Conservation (phyloP, 1,140 invertebrate species). For the Spodoptera litura region DNA sequence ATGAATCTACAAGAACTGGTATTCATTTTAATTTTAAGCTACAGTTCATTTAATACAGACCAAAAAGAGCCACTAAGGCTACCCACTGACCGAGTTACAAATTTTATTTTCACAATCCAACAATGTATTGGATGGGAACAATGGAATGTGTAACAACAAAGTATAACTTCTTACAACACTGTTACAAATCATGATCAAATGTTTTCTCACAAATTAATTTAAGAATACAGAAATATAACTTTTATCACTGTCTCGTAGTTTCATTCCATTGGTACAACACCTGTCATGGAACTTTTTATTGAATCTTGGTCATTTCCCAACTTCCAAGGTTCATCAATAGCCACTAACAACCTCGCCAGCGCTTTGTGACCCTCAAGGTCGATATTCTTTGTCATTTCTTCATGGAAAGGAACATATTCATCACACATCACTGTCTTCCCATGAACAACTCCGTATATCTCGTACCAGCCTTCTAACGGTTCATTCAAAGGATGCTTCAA, state of each 20-base stretch:
- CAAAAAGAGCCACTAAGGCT: too few species aligned
- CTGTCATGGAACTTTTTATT: constrained; percentile 58
- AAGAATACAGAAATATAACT: too few species aligned
- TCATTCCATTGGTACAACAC: constrained; percentile 68
- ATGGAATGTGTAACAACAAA: too few species aligned
- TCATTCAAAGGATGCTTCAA: constrained; percentile 76
- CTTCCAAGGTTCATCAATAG: constrained; percentile 83
- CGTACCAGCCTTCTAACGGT: constrained; percentile 81
- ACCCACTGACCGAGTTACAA: too few species aligned
- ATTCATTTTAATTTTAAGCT: too few species aligned
- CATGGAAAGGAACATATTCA: constrained; percentile 79
- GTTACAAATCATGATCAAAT: too few species aligned
- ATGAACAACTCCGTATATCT: constrained; percentile 80
- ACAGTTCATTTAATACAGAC: too few species aligned
- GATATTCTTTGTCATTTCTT: constrained; percentile 77
- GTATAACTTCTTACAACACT: too few species aligned
- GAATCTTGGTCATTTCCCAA: constrained; percentile 67
- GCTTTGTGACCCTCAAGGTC: constrained; percentile 80
- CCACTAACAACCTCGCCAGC: constrained; percentile 74
- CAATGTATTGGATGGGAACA: too few species aligned
- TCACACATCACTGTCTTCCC: constrained; percentile 81
- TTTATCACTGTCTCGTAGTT: constrained; percentile 7
- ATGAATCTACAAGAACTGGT: too few species aligned
- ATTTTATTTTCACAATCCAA: too few species aligned
- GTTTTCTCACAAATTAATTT: not conserved